Evolutionary conservation across 2,888 invertebrate genomes (phyloP).

Genomic region (Ischnura elegans): DNA sequence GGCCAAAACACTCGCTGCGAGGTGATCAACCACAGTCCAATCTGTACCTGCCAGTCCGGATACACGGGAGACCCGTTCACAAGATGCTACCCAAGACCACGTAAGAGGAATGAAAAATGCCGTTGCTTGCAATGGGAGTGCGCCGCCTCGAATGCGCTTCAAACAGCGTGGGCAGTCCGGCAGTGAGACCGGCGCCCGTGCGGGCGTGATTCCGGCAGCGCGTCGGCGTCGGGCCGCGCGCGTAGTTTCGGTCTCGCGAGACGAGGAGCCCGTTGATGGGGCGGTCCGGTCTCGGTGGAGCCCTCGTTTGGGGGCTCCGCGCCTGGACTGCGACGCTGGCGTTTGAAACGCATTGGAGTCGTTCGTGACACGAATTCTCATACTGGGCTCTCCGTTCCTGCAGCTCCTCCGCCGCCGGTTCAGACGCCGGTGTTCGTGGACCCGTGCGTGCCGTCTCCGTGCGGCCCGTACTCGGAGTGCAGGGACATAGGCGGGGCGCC

Average conservation of each 20-base stretch:
- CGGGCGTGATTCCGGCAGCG: not conserved
- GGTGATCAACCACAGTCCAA: constrained; percentile 86
- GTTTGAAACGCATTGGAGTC: constrained; percentile 48
- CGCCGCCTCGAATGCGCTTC: constrained; percentile 47
- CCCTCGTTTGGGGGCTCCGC: constrained; percentile 22
- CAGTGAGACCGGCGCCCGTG: not conserved
- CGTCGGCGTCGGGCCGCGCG: constrained; percentile 35
- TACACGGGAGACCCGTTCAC: constrained; percentile 79
- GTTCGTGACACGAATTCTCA: not conserved
- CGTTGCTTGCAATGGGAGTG: constrained; percentile 69
- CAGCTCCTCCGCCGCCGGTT: constrained; percentile 69
- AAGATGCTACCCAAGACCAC: constrained; percentile 76
- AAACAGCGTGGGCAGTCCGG: constrained; percentile 7
- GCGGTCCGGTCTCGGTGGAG: not conserved
- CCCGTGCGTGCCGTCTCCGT: constrained; percentile 80
- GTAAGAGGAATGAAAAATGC: constrained; percentile 70
- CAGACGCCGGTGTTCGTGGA: constrained; percentile 75
- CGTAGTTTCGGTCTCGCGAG: not conserved
- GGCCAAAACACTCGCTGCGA: constrained; percentile 86
- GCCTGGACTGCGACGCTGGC: constrained; percentile 31
- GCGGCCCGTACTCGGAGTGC: constrained; percentile 75
- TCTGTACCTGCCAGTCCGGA: constrained; percentile 84
- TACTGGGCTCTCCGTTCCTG: constrained; percentile 42
- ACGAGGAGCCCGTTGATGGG: not conserved
- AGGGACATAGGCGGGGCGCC: constrained; percentile 73